These are phyloP conservation scores for Coracias cyanogaster DNA, from an alignment of 2,797 vertebrate genomes.

Conservation along the genomic window DNA sequence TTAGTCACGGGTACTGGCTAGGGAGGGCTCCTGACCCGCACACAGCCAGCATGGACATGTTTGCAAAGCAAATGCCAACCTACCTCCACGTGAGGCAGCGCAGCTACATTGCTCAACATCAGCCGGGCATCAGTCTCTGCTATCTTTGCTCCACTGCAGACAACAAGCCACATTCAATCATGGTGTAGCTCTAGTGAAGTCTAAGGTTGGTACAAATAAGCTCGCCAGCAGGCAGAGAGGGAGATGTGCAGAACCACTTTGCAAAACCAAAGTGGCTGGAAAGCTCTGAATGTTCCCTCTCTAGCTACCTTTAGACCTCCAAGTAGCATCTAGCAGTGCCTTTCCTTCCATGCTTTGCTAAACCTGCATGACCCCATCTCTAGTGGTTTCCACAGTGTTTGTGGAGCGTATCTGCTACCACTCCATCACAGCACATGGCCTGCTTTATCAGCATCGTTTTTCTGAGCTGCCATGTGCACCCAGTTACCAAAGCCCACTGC, in stretches of 20 bases:
- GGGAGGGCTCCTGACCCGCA: not conserved
- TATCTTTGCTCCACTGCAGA: not conserved
- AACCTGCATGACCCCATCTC: not conserved
- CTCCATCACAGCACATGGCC: accelerated
- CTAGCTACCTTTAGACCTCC: not conserved
- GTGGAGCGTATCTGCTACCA: not conserved
- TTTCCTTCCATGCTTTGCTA: not conserved
- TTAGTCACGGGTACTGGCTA: not conserved
- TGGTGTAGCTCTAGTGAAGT: not conserved
- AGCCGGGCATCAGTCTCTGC: accelerated
- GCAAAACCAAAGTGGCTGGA: not conserved
- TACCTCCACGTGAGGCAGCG: not conserved
- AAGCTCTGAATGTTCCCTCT: not conserved
- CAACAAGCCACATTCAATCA: not conserved
- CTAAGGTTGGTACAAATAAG: not conserved
- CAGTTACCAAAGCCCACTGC: not conserved
- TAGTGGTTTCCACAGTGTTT: not conserved
- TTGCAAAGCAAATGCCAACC: not conserved
- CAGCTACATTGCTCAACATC: not conserved
- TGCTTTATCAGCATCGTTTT: not conserved
- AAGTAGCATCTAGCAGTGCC: not conserved
- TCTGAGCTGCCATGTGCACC: not conserved
- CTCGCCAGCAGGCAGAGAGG: not conserved
- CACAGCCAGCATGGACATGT: accelerated
- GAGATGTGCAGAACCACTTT: not conserved